These are phyloP conservation scores for Pammene aurita DNA, from an alignment of 2,888 invertebrate species.

Conservation along the genomic window DNA sequence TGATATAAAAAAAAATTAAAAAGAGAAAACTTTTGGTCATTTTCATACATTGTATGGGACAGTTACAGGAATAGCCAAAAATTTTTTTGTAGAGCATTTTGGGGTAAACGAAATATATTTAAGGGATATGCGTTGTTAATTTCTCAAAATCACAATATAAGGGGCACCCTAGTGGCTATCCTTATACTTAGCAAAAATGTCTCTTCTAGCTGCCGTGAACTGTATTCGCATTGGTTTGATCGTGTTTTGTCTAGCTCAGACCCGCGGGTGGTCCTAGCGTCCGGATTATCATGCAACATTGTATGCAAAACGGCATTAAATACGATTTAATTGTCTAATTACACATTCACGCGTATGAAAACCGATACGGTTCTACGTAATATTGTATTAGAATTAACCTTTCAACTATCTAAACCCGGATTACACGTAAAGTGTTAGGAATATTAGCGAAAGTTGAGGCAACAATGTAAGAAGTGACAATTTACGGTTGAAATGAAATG, in stretches of 20 bases:
- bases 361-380: slow-evolving; percentile 31
- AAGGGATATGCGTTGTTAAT: too few species aligned
- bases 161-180: too few species aligned
- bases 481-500: not conserved
- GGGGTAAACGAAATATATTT: too few species aligned
- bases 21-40: too few species aligned
- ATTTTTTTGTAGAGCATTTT: too few species aligned
- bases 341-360: slow-evolving; percentile 46
- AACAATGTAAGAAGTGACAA: slow-evolving; percentile 11
- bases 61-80: too few species aligned
- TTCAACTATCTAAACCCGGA: slow-evolving; percentile 29
- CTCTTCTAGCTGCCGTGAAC: slow-evolving; percentile 9
- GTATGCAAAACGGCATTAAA: slow-evolving; percentile 54
- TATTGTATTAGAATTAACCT: slow-evolving; percentile 37
- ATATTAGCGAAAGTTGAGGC: slow-evolving; percentile 14
- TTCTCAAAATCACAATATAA: too few species aligned
- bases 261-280: slow-evolving; percentile 53
- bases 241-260: slow-evolving; percentile 42
- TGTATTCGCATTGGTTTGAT: slow-evolving; percentile 4
- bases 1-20: too few species aligned
- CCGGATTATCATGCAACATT: slow-evolving; percentile 52
- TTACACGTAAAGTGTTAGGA: slow-evolving; percentile 15
- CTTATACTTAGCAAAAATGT: not conserved
- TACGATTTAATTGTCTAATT: slow-evolving; percentile 54
- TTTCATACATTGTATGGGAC: too few species aligned